These are phyloP conservation scores for Xenopus petersii DNA, from an alignment of 2,797 vertebrate species.

Conservation along the genomic window DNA sequence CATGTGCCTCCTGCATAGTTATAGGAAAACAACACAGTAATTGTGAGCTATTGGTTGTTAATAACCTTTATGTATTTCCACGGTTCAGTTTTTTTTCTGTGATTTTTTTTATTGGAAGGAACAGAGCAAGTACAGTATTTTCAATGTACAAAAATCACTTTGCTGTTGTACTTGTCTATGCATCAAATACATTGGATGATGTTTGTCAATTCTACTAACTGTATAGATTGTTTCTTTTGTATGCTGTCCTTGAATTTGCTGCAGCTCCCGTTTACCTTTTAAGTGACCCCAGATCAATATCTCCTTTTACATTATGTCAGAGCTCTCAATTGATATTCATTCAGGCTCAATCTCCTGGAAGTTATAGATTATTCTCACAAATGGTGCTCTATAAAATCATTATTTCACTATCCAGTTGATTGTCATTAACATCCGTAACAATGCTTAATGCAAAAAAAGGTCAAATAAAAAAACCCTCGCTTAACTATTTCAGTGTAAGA, in stretches of 20 bases:
- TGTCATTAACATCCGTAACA: slow-evolving; percentile 15
- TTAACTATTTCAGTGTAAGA: too few species aligned
- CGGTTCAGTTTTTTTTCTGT: too few species aligned
- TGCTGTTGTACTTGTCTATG: not conserved
- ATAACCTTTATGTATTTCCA: too few species aligned
- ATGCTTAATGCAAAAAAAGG: not conserved
- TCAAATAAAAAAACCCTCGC: too few species aligned
- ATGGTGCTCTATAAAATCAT: not conserved
- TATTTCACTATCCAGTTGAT: not conserved
- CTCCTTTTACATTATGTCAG: slow-evolving; percentile 13
- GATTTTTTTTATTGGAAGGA: too few species aligned
- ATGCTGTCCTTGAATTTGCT: slow-evolving; percentile 7
- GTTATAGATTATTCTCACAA: slow-evolving; percentile 13
- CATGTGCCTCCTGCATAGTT: too few species aligned
- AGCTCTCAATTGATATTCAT: not conserved
- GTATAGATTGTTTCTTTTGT: not conserved
- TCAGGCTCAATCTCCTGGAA: slow-evolving; percentile 4
- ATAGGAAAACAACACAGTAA: too few species aligned
- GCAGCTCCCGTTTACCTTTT: slow-evolving; percentile 23
- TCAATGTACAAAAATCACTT: not conserved
- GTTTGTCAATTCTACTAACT: slow-evolving; percentile 2
- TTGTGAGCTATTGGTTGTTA: too few species aligned
- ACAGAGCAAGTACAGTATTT: not conserved
- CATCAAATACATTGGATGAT: slow-evolving; percentile 4
- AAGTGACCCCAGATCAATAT: slow-evolving; percentile 29